A percentile compares a stretch with the other conserved stretches of the same genome.
phyloP scores from a whole-genome alignment of 1,140 invertebrate genomes.

The Berghia stephanieae region DNA sequence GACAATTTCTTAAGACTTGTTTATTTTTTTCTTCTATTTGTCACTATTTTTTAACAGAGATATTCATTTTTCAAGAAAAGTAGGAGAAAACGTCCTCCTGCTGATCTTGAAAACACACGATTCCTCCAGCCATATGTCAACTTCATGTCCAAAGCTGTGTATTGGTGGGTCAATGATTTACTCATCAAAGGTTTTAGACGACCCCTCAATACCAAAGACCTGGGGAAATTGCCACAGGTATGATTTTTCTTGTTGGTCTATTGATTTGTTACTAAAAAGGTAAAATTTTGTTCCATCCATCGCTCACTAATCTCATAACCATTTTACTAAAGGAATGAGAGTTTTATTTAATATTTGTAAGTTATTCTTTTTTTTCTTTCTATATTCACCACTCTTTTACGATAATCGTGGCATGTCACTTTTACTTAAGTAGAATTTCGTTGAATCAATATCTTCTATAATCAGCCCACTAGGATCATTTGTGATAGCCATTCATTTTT shows the following conservation, averaged over 20 bases:
- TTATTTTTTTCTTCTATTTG: no score
- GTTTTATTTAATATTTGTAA: no score
- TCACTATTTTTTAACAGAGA: constrained; percentile 50
- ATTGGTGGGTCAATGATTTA: constrained; percentile 80
- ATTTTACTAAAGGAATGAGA: no score
- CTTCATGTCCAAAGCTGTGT: constrained; percentile 78
- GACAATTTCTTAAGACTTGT: background rate
- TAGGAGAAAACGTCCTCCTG: constrained; percentile 44
- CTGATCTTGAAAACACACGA: constrained; percentile 48
- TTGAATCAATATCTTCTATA: no score
- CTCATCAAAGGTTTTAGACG: constrained; percentile 75
- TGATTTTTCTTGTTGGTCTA: background rate
- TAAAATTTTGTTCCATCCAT: background rate
- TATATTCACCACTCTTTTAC: background rate
- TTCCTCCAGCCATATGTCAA: constrained; percentile 73
- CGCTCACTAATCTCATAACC: background rate
- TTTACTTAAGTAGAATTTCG: no score
- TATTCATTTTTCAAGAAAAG: constrained; percentile 57
- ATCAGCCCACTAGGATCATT: no score
- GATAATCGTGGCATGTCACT: background rate
- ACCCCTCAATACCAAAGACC: constrained; percentile 75
- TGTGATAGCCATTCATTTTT: no score
- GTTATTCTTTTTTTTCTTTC: background rate
- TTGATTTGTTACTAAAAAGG: background rate
- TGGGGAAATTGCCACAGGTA: constrained; percentile 76